Evolutionary conservation across 2,888 invertebrate species (phyloP), one percentile per base, ranked within the genome.

Genomic region (Lepidocyrtoides sp.): DNA sequence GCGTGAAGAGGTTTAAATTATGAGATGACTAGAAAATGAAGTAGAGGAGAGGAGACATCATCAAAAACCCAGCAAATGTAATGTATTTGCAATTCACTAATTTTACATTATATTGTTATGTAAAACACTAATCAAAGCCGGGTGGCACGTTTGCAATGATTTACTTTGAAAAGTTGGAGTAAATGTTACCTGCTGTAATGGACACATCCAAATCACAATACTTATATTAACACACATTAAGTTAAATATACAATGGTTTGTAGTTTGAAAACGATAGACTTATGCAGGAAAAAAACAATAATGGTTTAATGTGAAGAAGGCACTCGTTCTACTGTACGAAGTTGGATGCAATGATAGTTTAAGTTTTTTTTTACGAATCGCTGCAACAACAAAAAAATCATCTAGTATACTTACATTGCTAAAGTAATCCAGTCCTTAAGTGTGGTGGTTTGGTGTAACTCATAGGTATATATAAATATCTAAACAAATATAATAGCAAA

Each of bases 91-190:
- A 44, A 23, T 41, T 26, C 48, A 63, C n/a, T 26, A 60, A n/a
- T n/a, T n/a, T n/a, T n/a, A n/a, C n/a, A n/a, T n/a, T 29, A 60
- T 48, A 44, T 66, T 26, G 41, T 20, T 60, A 60, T 60, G 60
- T 26, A 29, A 66, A 44, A 66, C 12, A 66, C 48, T 48, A 83
- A 83, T 83, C 44, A 83, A 7, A 89, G 75, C 89, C 82, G 83
- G 89, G n/a, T 89, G 83, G 83, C 89, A 48, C 29, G 36, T 83
- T 82, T 75, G 89, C 89, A 89, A 89, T 89, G 89, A 75, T 66
- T 89, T 29, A 84, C 83, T 48, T 84, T 54, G 57, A 51, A 84
- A 79, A 29, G 29, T 29, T 32, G 79, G 36, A 79, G 29, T 29
- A 29, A 84, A 10, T 32, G 20, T 84, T 89, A 89, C 84, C 83